Evolutionary conservation across 2,113 vertebrate species (phyloP).

Genomic region (Anthoscopus minutus): DNA sequence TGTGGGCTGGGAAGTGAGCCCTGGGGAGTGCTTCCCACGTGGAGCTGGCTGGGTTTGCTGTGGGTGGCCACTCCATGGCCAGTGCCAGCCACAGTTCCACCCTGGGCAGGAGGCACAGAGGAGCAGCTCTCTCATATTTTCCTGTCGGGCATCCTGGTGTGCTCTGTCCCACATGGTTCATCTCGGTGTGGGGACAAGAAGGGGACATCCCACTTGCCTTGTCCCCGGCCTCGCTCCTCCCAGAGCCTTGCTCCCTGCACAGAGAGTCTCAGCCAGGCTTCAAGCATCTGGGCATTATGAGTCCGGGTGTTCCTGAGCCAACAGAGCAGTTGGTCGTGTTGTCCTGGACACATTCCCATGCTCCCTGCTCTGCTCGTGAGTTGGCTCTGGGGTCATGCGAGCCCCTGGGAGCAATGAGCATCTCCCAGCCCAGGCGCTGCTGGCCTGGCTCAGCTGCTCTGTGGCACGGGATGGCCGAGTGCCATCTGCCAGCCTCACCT

Average conservation of each 20-base stretch:
- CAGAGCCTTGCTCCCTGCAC: neutral
- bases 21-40: accelerated
- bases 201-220: accelerated
- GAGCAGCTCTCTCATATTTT: neutral
- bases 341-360: neutral
- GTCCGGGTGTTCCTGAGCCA: neutral
- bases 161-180: accelerated
- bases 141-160: accelerated
- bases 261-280: neutral
- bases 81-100: neutral
- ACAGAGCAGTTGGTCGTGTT: neutral
- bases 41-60: neutral
- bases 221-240: accelerated
- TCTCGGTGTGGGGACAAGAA: accelerated
- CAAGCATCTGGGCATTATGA: neutral
- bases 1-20: neutral
- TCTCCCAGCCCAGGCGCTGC: neutral
- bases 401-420: neutral
- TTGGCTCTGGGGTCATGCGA: accelerated
- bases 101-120: neutral
- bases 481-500: neutral
- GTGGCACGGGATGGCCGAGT: neutral
- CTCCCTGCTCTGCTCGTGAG: neutral
- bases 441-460: neutral
- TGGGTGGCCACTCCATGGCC: accelerated